Evolutionary conservation across 2,113 vertebrate species (phyloP), one percentile per base, ranked within the genome.

Genomic region (Ceyx melanurus): DNA sequence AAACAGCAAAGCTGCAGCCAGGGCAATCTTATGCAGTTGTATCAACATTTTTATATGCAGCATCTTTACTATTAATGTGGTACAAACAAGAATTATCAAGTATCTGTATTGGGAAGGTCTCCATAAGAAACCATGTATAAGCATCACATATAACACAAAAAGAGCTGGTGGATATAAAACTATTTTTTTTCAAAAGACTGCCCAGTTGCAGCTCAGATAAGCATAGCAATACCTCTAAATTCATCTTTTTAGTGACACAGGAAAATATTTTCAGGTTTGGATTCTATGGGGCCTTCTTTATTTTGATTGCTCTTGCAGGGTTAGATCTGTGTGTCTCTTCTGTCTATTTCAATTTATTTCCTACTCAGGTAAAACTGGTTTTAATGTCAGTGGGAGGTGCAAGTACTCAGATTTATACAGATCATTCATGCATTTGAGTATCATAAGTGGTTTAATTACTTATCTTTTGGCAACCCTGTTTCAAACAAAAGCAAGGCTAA

Each of bases 401-500:
- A 88, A 90, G 5, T 11, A 13, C 23, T 74, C 56, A 74, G 60
- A 62, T 81, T 74, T 31, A 64, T 19, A n/a, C 13, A 66, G 65
- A 56, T 22, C 1, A 0, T 35, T 50, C 20, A 48, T 4, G 14
- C 12, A 25, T 11, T 88, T 3, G 0, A 58, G 13, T 57, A 23
- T n/a, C 68, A 20, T n/a, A 75, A 88, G 29, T 29, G 6, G 10
- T 51, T 89, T 80, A 77, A 76, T n/a, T 65, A 12, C 46, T 70
- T 74, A 13, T 20, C 12, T 86, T 90, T 81, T 56, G 33, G 3
- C 26, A 86, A 29, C 11, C 6, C 37, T 19, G 1, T 64, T 86
- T 42, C 51, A 81, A 88, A 91, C 1, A 73, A 88, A 91, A 93
- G 3, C 7, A 89, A 57, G 26, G 7, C 11, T 72, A 67, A 86